phyloP scores from a whole-genome alignment of 1,140 invertebrate species.

The Frieseomelitta varia region DNA sequence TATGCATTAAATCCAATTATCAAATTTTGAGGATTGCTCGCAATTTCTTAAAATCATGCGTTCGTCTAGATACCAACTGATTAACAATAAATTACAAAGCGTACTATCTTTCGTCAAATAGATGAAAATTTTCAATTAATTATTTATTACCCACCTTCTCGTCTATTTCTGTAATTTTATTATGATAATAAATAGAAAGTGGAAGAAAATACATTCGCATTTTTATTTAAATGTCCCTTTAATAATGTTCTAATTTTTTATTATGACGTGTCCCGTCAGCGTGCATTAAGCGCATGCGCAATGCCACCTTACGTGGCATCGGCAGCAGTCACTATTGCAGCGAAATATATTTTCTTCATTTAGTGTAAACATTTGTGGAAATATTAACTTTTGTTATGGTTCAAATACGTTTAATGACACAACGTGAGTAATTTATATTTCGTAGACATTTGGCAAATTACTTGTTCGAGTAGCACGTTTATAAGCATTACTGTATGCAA shows the following conservation, averaged over 20 bases:
- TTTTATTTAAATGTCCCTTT: constrained; percentile 21
- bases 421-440: constrained; percentile 66
- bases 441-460: neutral
- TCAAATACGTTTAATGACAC: constrained; percentile 73
- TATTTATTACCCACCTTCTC: neutral
- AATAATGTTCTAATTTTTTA: constrained; percentile 56
- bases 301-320: constrained; percentile 85
- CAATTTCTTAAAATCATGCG: constrained; percentile 13
- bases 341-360: constrained; percentile 77
- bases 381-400: constrained; percentile 77
- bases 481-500: constrained; percentile 41
- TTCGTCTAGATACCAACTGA: constrained; percentile 11
- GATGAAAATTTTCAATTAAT: neutral
- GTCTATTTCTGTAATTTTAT: neutral
- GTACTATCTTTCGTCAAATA: neutral
- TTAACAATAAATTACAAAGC: constrained; percentile 11
- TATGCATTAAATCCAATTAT: neutral
- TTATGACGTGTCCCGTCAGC: constrained; percentile 76
- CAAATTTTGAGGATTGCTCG: neutral
- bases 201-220: neutral
- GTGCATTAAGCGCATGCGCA: constrained; percentile 81
- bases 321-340: constrained; percentile 74
- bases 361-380: constrained; percentile 75
- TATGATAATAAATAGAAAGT: neutral
- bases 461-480: neutral